Percentiles rank a stretch among this genome's conserved stretches.
Evolutionary conservation across 2,888 invertebrate genomes (phyloP).

Genomic region (Agriopis marginaria): DNA sequence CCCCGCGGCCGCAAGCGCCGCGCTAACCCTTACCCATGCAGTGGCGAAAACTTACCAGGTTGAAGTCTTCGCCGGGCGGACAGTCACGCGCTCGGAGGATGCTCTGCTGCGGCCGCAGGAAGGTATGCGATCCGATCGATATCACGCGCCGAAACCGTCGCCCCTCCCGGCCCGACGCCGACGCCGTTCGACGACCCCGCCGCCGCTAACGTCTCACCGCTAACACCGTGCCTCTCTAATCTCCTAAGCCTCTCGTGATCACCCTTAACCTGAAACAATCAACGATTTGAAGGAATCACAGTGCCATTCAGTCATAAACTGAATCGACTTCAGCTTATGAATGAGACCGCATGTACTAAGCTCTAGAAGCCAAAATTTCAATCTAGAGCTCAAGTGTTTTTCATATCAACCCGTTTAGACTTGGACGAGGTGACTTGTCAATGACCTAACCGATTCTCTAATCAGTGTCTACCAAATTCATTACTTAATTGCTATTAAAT

Average conservation of each 20-base stretch:
- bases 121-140: slow-evolving; percentile 89
- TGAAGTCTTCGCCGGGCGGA: slow-evolving; percentile 89
- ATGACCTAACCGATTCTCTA: slow-evolving; percentile 14
- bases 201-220: slow-evolving; percentile 66
- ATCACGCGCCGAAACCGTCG: slow-evolving; percentile 82
- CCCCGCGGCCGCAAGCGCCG: slow-evolving; percentile 85
- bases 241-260: slow-evolving; percentile 42
- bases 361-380: neutral
- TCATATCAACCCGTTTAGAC: neutral
- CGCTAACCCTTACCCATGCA: slow-evolving; percentile 91
- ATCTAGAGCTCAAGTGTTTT: slow-evolving; percentile 1
- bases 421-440: slow-evolving; percentile 11
- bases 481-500: slow-evolving; percentile 47
- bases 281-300: neutral
- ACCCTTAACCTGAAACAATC: slow-evolving; percentile 15
- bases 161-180: slow-evolving; percentile 83
- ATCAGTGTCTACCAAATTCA: slow-evolving; percentile 39
- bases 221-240: slow-evolving; percentile 65
- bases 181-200: slow-evolving; percentile 83
- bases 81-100: slow-evolving; percentile 93
- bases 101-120: slow-evolving; percentile 98
- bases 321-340: neutral
- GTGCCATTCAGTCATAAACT: slow-evolving; percentile 12
- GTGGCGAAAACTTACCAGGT: slow-evolving; percentile 94
- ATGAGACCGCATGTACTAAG: slow-evolving; percentile 8